Evolutionary conservation across 2,888 invertebrate genomes (phyloP).

Genomic region (Hydraecia micacea): DNA sequence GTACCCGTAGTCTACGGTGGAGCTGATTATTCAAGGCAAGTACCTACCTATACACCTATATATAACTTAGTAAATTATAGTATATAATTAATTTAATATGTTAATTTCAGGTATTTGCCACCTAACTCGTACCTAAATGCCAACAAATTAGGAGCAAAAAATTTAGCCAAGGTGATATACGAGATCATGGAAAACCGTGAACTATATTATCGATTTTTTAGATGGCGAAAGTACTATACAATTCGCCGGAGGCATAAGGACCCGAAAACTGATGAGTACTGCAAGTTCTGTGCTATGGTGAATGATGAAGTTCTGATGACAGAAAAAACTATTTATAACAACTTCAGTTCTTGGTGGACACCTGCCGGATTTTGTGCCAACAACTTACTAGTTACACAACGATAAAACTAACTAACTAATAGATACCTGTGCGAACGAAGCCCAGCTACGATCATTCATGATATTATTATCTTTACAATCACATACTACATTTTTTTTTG

Average conservation of each 20-base stretch:
- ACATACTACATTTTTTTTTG: background rate
- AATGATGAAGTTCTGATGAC: slow-evolving; percentile 72
- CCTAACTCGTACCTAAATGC: slow-evolving; percentile 80
- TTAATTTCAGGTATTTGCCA: slow-evolving; percentile 78
- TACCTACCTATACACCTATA: slow-evolving; percentile 5
- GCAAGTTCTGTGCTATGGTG: slow-evolving; percentile 76
- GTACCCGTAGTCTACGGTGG: slow-evolving; percentile 93
- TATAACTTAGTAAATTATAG: background rate
- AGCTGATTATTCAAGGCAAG: slow-evolving; percentile 90
- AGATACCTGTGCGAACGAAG: too few species aligned
- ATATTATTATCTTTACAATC: background rate
- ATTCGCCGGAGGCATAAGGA: slow-evolving; percentile 71
- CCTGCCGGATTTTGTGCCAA: slow-evolving; percentile 46
- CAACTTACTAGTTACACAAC: background rate
- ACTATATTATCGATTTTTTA: slow-evolving; percentile 76
- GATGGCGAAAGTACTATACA: slow-evolving; percentile 79
- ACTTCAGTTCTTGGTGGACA: slow-evolving; percentile 79
- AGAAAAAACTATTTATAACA: slow-evolving; percentile 62
- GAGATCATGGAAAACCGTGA: slow-evolving; percentile 71
- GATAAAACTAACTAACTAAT: background rate
- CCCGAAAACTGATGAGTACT: slow-evolving; percentile 78
- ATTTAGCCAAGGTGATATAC: slow-evolving; percentile 74
- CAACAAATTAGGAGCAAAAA: slow-evolving; percentile 68
- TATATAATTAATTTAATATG: background rate
- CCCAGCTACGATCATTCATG: background rate